Base-by-base conservation (phyloP, 2,113 vertebrate species). In the Notechis scutatus region DNA sequence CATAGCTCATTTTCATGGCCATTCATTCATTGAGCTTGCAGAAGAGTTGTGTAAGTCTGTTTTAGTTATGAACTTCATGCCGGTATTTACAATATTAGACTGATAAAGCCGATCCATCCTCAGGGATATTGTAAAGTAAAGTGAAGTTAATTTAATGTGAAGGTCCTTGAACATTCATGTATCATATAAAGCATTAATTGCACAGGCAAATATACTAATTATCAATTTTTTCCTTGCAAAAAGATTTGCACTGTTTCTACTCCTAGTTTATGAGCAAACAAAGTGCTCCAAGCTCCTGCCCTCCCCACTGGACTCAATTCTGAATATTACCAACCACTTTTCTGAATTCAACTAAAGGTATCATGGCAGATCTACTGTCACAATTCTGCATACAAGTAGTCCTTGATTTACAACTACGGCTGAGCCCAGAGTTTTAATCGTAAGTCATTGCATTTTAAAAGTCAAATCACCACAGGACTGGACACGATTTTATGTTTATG, bases 371-470 rank as follows among this genome's bases (percentile, higher is more conserved):
- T 56, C 34, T 90, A 81, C 12, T 10, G 0, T 7, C 0, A 0
- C 0, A 64, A 87, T 69, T 3, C 34, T 0, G 61, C 0, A 0
- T n/a, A 29, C 11, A n/a, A 26, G 11, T 14, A 64, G 11, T 5
- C 11, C 61, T 29, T 29, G 26, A 4, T 29, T 64, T 29, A 64
- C 26, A 64, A 64, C 11, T 64, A 29, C 0, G 3, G 5, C 3
- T 64, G 61, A 64, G 61, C 61, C 61, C 61, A 64, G 26, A 64
- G 12, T 14, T 29, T 64, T 10, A 10, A 10, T 29, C 1, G 1
- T 64, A 64, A 64, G 26, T n/a, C 61, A 64, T n/a, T 64, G 61
- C 11, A n/a, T 14, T 61, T 64, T n/a, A 12, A 64, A 50, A 64
- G 61, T 59, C 57, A 59, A 59, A 23, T 14, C 26, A 64, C 61